Conservation (phyloP, 1,140 invertebrate genomes). For the Stratiolaelaps scimitus region DNA sequence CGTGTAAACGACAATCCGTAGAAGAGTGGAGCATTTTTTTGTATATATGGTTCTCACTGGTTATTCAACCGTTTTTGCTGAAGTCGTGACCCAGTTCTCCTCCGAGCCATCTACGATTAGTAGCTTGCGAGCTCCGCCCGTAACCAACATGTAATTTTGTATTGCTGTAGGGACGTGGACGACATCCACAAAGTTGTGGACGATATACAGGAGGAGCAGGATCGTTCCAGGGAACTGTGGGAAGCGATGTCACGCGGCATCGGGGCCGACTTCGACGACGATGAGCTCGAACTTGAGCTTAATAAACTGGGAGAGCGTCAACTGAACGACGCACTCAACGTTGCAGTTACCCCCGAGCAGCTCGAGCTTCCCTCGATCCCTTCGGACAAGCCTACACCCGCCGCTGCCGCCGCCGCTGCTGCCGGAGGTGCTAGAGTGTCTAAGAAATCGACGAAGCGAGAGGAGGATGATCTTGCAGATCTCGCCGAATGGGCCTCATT, state of each 20-base stretch:
- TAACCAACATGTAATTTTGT: no score
- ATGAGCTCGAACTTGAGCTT: slow-evolving; percentile 50
- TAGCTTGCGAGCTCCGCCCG: no score
- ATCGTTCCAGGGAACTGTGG: slow-evolving; percentile 93
- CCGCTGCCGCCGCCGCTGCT: slow-evolving; percentile 34
- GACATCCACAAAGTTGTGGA: slow-evolving; percentile 99
- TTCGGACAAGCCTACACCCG: slow-evolving; percentile 39
- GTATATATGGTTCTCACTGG: no score
- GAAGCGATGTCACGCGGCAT: slow-evolving; percentile 93
- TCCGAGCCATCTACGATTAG: no score
- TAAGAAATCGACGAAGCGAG: slow-evolving; percentile 47
- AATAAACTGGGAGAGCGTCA: slow-evolving; percentile 53
- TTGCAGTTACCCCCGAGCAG: slow-evolving; percentile 40
- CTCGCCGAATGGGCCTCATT: slow-evolving; percentile 71
- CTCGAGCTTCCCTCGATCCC: slow-evolving; percentile 42
- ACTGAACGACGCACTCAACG: slow-evolving; percentile 49
- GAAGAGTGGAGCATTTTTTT: no score
- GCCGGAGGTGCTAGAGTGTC: no score
- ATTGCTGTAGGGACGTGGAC: slow-evolving; percentile 82
- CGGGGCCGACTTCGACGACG: slow-evolving; percentile 78
- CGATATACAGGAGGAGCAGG: slow-evolving; percentile 97
- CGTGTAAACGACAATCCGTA: no score
- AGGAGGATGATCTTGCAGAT: slow-evolving; percentile 62
- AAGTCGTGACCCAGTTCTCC: no score
- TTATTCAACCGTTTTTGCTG: no score